Evolutionary conservation across 2,113 vertebrate species (phyloP).

Genomic region (Rutilus rutilus): DNA sequence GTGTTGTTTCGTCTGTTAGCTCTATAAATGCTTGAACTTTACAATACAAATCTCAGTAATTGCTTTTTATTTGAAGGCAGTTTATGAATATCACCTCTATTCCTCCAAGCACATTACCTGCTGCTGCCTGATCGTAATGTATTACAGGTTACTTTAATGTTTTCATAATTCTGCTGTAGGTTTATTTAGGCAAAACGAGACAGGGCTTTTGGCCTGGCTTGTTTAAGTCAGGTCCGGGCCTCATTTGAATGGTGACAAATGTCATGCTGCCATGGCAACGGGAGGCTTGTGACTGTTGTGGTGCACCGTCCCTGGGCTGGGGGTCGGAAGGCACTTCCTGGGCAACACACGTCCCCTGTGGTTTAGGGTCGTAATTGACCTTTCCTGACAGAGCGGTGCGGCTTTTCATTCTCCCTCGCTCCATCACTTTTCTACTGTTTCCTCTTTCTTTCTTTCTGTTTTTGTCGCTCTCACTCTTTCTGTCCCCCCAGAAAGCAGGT

Average conservation of each 20-base stretch:
- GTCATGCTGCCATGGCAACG: slow-evolving; percentile 40
- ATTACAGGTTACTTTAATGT: not conserved
- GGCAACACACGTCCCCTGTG: slow-evolving; percentile 40
- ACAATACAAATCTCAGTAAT: slow-evolving; percentile 36
- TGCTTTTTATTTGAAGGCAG: slow-evolving; percentile 24
- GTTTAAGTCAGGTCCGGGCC: slow-evolving; percentile 34
- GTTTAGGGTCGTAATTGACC: slow-evolving; percentile 48
- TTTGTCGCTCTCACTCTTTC: slow-evolving; percentile 10
- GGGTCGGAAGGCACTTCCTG: slow-evolving; percentile 52
- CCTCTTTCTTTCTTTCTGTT: slow-evolving; percentile 9
- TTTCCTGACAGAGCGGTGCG: slow-evolving; percentile 42
- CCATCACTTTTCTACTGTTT: slow-evolving; percentile 3
- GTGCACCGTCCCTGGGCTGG: slow-evolving; percentile 31
- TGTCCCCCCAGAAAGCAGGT: slow-evolving; percentile 35
- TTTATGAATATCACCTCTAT: slow-evolving; percentile 23
- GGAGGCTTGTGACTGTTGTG: slow-evolving; percentile 4
- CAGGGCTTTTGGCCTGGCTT: slow-evolving; percentile 34
- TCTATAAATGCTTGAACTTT: slow-evolving; percentile 35
- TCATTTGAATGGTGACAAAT: slow-evolving; percentile 59
- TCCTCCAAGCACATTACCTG: not conserved
- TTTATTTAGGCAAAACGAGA: slow-evolving; percentile 11
- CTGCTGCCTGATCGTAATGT: not conserved
- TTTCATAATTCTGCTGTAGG: not conserved
- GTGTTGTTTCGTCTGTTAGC: slow-evolving; percentile 27
- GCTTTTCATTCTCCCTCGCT: slow-evolving; percentile 41